These are phyloP conservation scores for Ectemnius lituratus DNA, from an alignment of 2,888 invertebrate species.

Conservation along the genomic window DNA sequence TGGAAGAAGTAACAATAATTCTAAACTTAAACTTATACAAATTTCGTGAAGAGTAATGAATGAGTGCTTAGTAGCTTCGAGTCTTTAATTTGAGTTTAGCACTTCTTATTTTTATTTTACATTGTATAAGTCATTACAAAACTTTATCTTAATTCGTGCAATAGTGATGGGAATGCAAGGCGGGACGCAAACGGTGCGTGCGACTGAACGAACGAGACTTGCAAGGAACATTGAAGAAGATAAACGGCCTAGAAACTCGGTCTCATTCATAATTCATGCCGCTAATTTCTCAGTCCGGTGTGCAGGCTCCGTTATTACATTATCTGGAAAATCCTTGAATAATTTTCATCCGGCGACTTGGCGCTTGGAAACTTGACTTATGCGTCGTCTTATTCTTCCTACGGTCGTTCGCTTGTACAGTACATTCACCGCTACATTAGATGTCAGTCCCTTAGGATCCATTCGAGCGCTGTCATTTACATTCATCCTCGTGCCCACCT, in stretches of 20 bases:
- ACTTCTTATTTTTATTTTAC: too few species aligned
- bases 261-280: conserved; percentile 64
- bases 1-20: too few species aligned
- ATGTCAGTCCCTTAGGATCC: conserved; percentile 16
- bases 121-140: too few species aligned
- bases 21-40: too few species aligned
- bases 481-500: too few species aligned
- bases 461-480: conserved; percentile 3
- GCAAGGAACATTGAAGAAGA: conserved; percentile 61
- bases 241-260: conserved; percentile 57
- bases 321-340: conserved; percentile 63
- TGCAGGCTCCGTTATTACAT: conserved; percentile 57
- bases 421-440: too few species aligned
- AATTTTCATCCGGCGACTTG: conserved; percentile 52
- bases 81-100: too few species aligned
- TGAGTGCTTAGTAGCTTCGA: too few species aligned
- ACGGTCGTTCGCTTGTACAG: too few species aligned
- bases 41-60: too few species aligned
- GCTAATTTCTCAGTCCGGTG: conserved; percentile 60
- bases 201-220: conserved; percentile 22
- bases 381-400: conserved; percentile 39
- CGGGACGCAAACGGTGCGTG: not conserved
- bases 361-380: conserved; percentile 24
- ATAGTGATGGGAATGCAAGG: too few species aligned
- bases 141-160: too few species aligned